phyloP scores from a whole-genome alignment of 1,140 invertebrate genomes.

The Solen grandis region DNA sequence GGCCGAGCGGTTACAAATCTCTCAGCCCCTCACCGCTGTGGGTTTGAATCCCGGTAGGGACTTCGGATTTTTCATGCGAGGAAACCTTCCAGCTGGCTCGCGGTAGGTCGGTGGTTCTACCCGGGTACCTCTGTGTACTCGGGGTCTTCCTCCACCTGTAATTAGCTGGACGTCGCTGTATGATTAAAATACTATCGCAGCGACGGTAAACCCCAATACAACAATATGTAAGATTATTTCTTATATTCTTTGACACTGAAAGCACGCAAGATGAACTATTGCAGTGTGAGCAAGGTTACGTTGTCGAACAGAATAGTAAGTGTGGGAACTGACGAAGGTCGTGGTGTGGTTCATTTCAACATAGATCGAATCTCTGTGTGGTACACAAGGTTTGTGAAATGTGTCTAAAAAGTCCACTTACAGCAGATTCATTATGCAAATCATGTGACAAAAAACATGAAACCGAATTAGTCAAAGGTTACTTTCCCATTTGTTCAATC shows the following conservation, averaged over 20 bases:
- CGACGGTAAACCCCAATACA: no score
- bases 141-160: no score
- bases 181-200: no score
- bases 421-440: not conserved
- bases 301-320: no score
- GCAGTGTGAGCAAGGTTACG: not conserved
- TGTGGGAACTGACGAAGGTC: not conserved
- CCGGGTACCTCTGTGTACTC: no score
- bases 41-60: no score
- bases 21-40: no score
- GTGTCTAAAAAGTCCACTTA: not conserved
- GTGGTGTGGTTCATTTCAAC: not conserved
- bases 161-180: no score
- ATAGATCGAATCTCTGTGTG: not conserved
- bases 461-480: slow-evolving; percentile 56
- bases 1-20: no score
- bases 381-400: slow-evolving; percentile 2
- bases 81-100: no score
- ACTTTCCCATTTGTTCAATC: slow-evolving; percentile 62
- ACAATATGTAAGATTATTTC: not conserved
- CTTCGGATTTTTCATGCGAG: no score
- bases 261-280: not conserved
- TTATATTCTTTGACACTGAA: not conserved
- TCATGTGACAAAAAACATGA: slow-evolving; percentile 9
- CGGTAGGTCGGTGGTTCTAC: no score